Base-by-base conservation (phyloP, 2,113 vertebrate genomes). In the Rattus rattus region DNA sequence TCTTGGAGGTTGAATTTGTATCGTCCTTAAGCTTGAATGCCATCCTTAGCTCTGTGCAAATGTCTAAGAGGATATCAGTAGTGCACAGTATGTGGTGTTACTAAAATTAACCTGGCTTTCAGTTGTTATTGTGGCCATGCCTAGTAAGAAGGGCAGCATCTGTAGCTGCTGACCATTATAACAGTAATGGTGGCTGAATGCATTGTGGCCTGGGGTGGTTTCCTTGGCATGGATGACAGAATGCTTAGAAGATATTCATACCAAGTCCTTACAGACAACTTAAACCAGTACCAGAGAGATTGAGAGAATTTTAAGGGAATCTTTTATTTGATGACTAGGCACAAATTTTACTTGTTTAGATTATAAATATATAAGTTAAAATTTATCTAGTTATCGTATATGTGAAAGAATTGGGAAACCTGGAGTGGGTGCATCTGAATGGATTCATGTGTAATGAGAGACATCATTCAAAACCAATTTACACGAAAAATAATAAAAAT, bases 161-260 rank as follows among this genome's bases (percentile, higher is more conserved):
- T 12, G 39, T 88, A 52, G 36, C 86, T 92, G 30, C 19, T 90
- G 80, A 72, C 54, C 3, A 3, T 14, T 17, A 59, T 13, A 3
- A 13, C 24, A 75, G 16, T 72, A 59, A 63, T n/a, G 69, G 54
- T 59, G 13, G 77, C 33, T 28, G 11, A 1, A 39, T 87, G 76
- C 49, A 75, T 26, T 63, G 2, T 87, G n/a, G 14, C 20, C 7
- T 19, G 9, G 12, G 28, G 30, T 91, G 61, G 7, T 14, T 89
- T 95, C 36, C 30, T 94, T 79, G 75, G 43, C 91, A 72, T 56
- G 26, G 2, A 65, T 14, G 26, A 13, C 75, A 84, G 8, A 36
- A 67, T 26, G 77, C 28, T 76, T 7, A n/a, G 80, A 80, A 96
- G 43, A 95, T 70, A 91, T 83, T 85, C 22, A 91, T 73, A 76